phyloP scores from a whole-genome alignment of 1,140 invertebrate genomes.

The Pteromalus puparum region DNA sequence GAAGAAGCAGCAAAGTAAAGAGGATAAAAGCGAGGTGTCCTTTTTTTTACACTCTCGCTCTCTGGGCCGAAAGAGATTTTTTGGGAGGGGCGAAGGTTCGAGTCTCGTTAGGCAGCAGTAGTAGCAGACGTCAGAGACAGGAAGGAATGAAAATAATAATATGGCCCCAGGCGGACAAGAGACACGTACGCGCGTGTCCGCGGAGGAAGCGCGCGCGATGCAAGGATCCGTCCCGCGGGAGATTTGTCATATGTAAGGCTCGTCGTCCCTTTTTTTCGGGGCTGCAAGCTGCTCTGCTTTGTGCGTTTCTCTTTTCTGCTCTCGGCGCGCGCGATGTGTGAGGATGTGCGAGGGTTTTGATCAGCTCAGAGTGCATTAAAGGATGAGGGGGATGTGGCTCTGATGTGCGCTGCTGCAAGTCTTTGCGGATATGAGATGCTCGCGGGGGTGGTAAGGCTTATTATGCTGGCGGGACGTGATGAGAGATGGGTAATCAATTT shows the following conservation, averaged over 20 bases:
- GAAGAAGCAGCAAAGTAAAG: background rate
- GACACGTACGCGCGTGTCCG: background rate
- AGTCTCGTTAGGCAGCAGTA: background rate
- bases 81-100: background rate
- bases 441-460: background rate
- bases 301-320: background rate
- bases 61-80: background rate
- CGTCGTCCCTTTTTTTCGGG: background rate
- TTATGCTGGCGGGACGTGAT: background rate
- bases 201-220: constrained; percentile 11
- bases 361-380: constrained; percentile 28
- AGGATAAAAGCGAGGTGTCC: constrained; percentile 4
- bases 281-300: background rate
- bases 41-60: background rate
- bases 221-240: constrained; percentile 8
- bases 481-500: background rate
- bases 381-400: background rate
- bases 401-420: background rate
- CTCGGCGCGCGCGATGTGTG: background rate
- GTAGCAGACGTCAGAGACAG: background rate
- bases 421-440: background rate
- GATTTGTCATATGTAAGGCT: constrained; percentile 43
- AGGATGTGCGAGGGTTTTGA: constrained; percentile 1
- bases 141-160: constrained; percentile 54
- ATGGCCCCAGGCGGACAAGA: constrained; percentile 21